Conservation (phyloP, 2,888 invertebrate genomes). For the Corythucha ciliata region DNA sequence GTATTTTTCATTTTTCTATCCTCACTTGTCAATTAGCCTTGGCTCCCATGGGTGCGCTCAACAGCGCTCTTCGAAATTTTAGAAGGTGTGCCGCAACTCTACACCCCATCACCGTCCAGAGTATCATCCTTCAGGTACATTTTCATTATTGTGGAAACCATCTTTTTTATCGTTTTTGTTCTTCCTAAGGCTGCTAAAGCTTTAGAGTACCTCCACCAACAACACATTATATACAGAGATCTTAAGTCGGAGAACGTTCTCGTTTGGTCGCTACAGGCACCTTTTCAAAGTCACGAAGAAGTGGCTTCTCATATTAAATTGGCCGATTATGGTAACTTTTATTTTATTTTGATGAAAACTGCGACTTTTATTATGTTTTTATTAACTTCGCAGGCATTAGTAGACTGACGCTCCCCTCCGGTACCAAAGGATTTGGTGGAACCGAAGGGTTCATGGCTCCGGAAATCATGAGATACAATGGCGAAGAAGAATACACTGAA, state of each 20-base stretch:
- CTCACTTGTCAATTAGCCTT: slow-evolving; percentile 58
- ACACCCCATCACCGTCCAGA: slow-evolving; percentile 69
- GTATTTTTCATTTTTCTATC: slow-evolving; percentile 52
- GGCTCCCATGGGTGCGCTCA: slow-evolving; percentile 87
- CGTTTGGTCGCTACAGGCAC: slow-evolving; percentile 91
- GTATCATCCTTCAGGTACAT: slow-evolving; percentile 67
- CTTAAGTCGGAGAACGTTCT: slow-evolving; percentile 94
- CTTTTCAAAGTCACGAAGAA: slow-evolving; percentile 57
- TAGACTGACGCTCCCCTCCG: slow-evolving; percentile 75
- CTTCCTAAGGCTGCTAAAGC: slow-evolving; percentile 67
- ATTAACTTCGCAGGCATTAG: slow-evolving; percentile 63
- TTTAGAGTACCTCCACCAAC: slow-evolving; percentile 87
- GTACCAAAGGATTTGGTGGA: slow-evolving; percentile 95
- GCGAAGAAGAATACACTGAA: slow-evolving; percentile 97
- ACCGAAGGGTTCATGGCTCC: slow-evolving; percentile 99
- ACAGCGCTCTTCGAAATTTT: slow-evolving; percentile 73
- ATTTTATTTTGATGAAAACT: background rate
- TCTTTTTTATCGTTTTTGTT: background rate
- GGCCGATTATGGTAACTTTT: slow-evolving; percentile 78
- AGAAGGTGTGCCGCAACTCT: slow-evolving; percentile 73
- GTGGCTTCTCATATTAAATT: slow-evolving; percentile 77
- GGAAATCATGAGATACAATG: slow-evolving; percentile 95
- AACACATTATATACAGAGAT: slow-evolving; percentile 86
- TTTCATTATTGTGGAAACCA: background rate
- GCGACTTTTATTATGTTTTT: no score